Conservation (phyloP, 1,140 invertebrate species). For the Neodiprion fabricii region DNA sequence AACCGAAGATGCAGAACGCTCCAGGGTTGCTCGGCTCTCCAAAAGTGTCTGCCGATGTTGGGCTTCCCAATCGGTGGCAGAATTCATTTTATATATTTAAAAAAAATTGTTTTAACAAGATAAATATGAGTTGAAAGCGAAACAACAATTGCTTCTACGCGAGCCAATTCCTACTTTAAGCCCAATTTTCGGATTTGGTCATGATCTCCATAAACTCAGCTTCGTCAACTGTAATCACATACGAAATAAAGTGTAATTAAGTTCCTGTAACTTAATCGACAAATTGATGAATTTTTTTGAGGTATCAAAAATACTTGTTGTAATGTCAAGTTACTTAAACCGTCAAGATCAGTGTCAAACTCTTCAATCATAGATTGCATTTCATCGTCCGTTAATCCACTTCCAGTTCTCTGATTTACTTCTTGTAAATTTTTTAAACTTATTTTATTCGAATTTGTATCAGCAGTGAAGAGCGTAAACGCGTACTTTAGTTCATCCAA, state of each 20-base stretch:
- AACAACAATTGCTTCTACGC: not conserved
- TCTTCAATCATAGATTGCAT: constrained; percentile 39
- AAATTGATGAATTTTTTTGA: constrained; percentile 10
- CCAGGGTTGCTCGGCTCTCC: constrained; percentile 66
- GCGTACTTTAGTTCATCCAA: constrained; percentile 33
- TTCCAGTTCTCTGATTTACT: constrained; percentile 26
- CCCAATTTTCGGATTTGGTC: not conserved
- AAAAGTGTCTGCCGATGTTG: constrained; percentile 64
- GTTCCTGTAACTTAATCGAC: not conserved
- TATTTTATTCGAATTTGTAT: constrained; percentile 26
- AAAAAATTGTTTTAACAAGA: too few species aligned
- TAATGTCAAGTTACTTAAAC: constrained; percentile 26
- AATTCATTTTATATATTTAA: constrained; percentile 46
- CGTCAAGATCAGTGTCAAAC: constrained; percentile 36
- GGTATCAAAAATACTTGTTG: not conserved
- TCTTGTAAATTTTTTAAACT: constrained; percentile 28
- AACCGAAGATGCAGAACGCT: constrained; percentile 71
- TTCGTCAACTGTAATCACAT: constrained; percentile 32
- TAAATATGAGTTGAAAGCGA: not conserved
- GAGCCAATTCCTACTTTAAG: not conserved
- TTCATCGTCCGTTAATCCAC: constrained; percentile 32
- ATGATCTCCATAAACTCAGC: constrained; percentile 31
- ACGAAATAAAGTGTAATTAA: not conserved
- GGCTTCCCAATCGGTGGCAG: constrained; percentile 58
- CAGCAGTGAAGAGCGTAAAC: constrained; percentile 32